Evolutionary conservation across 1,140 invertebrate genomes (phyloP).

Genomic region (Lucilia sericata): DNA sequence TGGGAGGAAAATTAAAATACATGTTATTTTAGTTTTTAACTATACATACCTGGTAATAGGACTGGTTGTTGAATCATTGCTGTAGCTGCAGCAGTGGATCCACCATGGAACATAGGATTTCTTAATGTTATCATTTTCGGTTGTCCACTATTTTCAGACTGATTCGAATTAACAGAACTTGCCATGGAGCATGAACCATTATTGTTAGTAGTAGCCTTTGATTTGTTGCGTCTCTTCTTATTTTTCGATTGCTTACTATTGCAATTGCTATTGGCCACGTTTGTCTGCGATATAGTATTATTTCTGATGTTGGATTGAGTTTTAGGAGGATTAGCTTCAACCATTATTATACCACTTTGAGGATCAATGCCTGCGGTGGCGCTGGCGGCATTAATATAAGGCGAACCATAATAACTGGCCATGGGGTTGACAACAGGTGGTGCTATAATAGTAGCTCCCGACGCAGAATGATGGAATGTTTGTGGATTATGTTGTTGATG

Average conservation of each 20-base stretch:
- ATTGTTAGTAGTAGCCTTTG: constrained; percentile 60
- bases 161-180: constrained; percentile 28
- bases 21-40: too few relatives aligned
- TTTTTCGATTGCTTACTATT: constrained; percentile 65
- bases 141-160: constrained; percentile 48
- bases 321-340: constrained; percentile 60
- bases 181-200: constrained; percentile 28
- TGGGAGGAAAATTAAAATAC: too few relatives aligned
- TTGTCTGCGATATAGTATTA: constrained; percentile 47
- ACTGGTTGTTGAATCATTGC: constrained; percentile 56
- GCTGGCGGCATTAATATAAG: constrained; percentile 35
- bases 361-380: constrained; percentile 22
- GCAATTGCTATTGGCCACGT: constrained; percentile 50
- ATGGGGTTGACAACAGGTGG: constrained; percentile 55
- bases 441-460: constrained; percentile 49
- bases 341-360: constrained; percentile 62
- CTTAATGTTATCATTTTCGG: constrained; percentile 80
- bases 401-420: constrained; percentile 56
- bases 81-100: constrained; percentile 49
- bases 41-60: constrained; percentile 51
- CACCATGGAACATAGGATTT: constrained; percentile 78
- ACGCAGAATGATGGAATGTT: constrained; percentile 45
- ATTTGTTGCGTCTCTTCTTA: constrained; percentile 75
- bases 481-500: constrained; percentile 12
- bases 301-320: constrained; percentile 31